These are phyloP conservation scores for Drosophila pseudotalamancana DNA, from an alignment of 2,888 invertebrate species.

Conservation along the genomic window DNA sequence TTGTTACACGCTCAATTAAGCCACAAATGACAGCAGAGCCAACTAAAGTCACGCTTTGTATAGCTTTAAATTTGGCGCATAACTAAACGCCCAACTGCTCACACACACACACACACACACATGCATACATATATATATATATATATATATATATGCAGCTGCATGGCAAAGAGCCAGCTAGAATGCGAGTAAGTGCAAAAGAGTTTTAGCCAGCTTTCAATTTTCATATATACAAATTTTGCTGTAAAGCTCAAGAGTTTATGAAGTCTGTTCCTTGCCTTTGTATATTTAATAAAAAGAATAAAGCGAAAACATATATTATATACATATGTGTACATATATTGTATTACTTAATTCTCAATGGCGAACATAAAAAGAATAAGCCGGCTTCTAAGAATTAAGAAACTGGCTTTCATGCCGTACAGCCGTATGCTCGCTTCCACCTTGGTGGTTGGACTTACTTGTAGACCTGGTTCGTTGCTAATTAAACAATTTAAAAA, in stretches of 20 bases:
- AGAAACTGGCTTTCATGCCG: no score
- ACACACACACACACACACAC: not conserved
- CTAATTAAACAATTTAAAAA: constrained; percentile 46
- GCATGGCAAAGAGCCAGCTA: constrained; percentile 44
- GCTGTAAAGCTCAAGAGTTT: constrained; percentile 6
- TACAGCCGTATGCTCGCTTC: not conserved
- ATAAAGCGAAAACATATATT: not conserved
- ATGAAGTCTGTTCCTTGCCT: constrained; percentile 1
- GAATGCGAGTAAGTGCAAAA: constrained; percentile 7
- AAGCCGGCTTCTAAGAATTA: not conserved
- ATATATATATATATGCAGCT: not conserved
- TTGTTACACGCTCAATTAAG: constrained; percentile 79
- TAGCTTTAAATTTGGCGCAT: constrained; percentile 50
- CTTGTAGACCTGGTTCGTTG: constrained; percentile 1
- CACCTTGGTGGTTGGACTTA: not conserved
- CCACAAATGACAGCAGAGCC: constrained; percentile 74
- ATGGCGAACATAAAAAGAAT: no score
- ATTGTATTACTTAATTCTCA: no score
- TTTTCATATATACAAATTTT: constrained; percentile 20
- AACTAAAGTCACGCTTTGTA: constrained; percentile 75
- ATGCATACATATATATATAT: not conserved
- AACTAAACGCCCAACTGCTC: constrained; percentile 12
- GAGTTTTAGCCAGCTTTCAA: constrained; percentile 29
- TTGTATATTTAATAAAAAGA: not conserved
- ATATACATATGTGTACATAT: no score